phyloP scores from a whole-genome alignment of 1,140 invertebrate species.

The Drosophila asahinai region DNA sequence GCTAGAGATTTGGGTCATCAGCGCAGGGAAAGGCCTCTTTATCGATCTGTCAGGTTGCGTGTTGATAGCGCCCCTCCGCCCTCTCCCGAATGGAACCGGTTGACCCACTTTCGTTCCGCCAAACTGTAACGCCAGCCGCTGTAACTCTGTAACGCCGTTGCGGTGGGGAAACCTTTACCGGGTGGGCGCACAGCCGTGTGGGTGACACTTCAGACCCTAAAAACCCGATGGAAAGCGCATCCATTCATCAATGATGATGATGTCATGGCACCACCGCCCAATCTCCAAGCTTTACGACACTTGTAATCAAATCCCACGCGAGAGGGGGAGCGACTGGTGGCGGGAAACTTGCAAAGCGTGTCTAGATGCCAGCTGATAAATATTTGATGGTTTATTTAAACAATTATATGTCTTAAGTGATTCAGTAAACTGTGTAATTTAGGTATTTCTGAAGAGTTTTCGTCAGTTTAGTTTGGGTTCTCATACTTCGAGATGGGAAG shows the following conservation, averaged over 20 bases:
- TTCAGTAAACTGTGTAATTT: neutral
- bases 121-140: conserved; percentile 18
- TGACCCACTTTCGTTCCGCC: conserved; percentile 61
- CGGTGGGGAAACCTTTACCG: conserved; percentile 27
- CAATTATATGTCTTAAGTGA: conserved; percentile 7
- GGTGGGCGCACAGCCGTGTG: conserved; percentile 27
- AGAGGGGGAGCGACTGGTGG: neutral
- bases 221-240: conserved; percentile 19
- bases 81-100: conserved; percentile 31
- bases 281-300: neutral
- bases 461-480: neutral
- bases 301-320: conserved; percentile 17
- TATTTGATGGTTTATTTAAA: neutral
- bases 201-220: conserved; percentile 11
- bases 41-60: conserved; percentile 65
- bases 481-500: neutral
- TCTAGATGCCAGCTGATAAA: conserved; percentile 15
- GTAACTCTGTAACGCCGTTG: conserved; percentile 3
- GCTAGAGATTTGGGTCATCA: conserved; percentile 10
- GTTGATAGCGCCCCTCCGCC: conserved; percentile 22
- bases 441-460: neutral
- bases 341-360: conserved; percentile 15
- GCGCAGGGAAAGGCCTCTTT: neutral
- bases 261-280: conserved; percentile 45
- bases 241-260: conserved; percentile 50